Base-by-base conservation (phyloP, 2,888 invertebrate species). In the Caenorhabditis doughertyi region DNA sequence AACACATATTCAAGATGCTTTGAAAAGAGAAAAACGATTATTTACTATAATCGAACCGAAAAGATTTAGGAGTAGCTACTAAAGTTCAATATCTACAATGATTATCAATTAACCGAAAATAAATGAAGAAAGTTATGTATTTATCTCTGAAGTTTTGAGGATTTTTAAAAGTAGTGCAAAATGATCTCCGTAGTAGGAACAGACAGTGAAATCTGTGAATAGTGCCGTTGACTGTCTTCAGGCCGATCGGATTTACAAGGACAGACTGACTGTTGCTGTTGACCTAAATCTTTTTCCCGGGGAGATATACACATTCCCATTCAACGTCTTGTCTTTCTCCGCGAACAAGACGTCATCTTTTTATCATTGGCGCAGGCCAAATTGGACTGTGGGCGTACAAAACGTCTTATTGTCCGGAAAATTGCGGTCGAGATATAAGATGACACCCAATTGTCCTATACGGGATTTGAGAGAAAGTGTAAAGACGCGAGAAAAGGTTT, bases 161-260 rank as follows among this genome's bases (percentile, higher is more conserved):
- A 47, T 18, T 35, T 16, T 29, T 7, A 18, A 58, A 18, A 23
- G 23, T 23, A 39, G 42, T 42, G n/a, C n/a, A 44, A 18, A 47
- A 27, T 62, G 62, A 62, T 62, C 62, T 44, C 7, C 35, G 60
- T 42, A 3, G 18, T n/a, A 44, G 27, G 13, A 64, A 49, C 5
- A 18, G 49, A 67, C 62, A 68, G 35, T 32, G 68, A 62, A 60
- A 67, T 68, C 76, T 68, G 76, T 51, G 77, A 77, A 62, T 62
- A 77, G 58, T 77, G 68, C 68, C 67, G 73, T 51, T 39, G 42
- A 18, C 35, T 21, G 67, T 64, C 64, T 62, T 44, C 25, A 35
- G 64, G 21, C 42, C 64, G 74, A 67, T 67, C 76, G 76, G 77
- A 77, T 62, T 77, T 77, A 68, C 68, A 77, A 77, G 77, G 77